These are phyloP conservation scores for Isoperla grammatica DNA, from an alignment of 2,888 invertebrate genomes.

Conservation along the genomic window DNA sequence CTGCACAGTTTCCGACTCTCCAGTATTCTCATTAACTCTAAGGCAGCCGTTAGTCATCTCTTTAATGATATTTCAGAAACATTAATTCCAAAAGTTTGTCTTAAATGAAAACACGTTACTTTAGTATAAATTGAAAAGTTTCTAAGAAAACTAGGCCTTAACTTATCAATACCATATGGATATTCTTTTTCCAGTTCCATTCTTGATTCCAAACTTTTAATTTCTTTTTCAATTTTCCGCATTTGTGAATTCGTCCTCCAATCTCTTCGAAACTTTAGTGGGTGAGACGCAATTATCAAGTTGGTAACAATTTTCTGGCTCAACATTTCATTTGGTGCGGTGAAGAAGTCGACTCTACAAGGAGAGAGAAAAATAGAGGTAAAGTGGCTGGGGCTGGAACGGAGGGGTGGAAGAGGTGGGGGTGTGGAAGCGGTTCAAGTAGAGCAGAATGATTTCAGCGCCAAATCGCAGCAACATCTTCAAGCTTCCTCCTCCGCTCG, in stretches of 20 bases:
- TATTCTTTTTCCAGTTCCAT: conserved; percentile 9
- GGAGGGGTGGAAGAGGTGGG: not conserved
- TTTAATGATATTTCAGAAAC: conserved; percentile 25
- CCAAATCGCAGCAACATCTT: conserved; percentile 21
- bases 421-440: not conserved
- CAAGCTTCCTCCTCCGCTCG: not conserved
- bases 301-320: conserved; percentile 29
- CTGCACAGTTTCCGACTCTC: conserved; percentile 14
- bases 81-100: conserved; percentile 14
- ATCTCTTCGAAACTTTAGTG: conserved; percentile 16
- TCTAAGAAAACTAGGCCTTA: not conserved
- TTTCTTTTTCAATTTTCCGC: conserved; percentile 22
- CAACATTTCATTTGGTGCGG: conserved; percentile 26
- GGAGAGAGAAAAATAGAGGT: not conserved
- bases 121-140: conserved; percentile 14
- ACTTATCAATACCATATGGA: conserved; percentile 16
- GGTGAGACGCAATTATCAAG: conserved; percentile 28
- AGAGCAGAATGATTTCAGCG: conserved; percentile 22
- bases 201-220: conserved; percentile 4
- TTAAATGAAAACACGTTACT: conserved; percentile 8
- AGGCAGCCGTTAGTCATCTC: not conserved
- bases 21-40: conserved; percentile 25
- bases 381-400: not conserved
- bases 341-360: conserved; percentile 7
- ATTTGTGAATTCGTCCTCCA: conserved; percentile 12